phyloP scores from a whole-genome alignment of 2,888 invertebrate species.

The Sinelater perroti region DNA sequence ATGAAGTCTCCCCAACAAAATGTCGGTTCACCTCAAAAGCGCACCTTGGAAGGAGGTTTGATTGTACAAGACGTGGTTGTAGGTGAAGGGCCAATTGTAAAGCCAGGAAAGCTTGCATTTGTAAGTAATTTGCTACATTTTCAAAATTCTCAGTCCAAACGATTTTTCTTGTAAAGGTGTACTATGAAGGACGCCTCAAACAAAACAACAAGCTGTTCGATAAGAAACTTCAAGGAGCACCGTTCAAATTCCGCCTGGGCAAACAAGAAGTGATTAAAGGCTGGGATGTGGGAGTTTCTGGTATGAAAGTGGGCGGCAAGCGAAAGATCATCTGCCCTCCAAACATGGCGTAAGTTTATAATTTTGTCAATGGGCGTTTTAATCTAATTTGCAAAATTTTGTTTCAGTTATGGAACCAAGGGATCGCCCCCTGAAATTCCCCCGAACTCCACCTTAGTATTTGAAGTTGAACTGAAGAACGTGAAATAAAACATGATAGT shows the following conservation, averaged over 20 bases:
- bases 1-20: constrained; percentile 44
- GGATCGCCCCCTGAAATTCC: constrained; percentile 89
- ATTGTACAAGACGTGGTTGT: constrained; percentile 79
- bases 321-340: constrained; percentile 86
- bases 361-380: not conserved
- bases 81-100: constrained; percentile 82
- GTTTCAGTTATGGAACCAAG: constrained; percentile 74
- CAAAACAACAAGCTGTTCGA: constrained; percentile 89
- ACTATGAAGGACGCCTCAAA: constrained; percentile 86
- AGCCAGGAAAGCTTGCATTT: constrained; percentile 76
- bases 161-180: constrained; percentile 64
- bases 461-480: constrained; percentile 89
- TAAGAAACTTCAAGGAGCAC: constrained; percentile 75
- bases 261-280: constrained; percentile 88
- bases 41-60: constrained; percentile 78
- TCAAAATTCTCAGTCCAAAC: not conserved
- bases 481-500: constrained; percentile 60
- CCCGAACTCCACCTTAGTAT: constrained; percentile 84
- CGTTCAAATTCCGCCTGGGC: constrained; percentile 87
- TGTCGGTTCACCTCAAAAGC: constrained; percentile 59
- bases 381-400: constrained; percentile 36
- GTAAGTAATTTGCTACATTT: constrained; percentile 51
- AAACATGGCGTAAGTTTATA: constrained; percentile 78
- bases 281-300: constrained; percentile 88
- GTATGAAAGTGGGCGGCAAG: constrained; percentile 95